A percentile compares a stretch with the other conserved stretches of the same genome.
phyloP scores from a whole-genome alignment of 2,797 vertebrate genomes.

The Fratercula arctica region DNA sequence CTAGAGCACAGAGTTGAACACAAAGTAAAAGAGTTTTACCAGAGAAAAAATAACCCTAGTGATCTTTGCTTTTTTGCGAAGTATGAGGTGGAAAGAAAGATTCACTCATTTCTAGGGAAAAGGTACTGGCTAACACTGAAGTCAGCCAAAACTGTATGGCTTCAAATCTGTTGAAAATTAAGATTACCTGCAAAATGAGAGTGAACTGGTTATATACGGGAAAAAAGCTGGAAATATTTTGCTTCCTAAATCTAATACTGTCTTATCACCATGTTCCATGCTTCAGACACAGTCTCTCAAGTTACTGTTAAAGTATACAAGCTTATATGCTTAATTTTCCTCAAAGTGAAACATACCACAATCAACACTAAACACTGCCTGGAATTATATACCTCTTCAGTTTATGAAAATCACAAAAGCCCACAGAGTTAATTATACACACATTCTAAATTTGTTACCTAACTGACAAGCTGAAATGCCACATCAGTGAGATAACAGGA shows the following conservation, averaged over 20 bases:
- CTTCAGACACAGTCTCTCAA: neutral
- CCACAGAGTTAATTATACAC: neutral
- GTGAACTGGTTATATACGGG: neutral
- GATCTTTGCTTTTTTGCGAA: neutral
- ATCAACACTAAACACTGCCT: neutral
- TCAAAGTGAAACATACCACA: neutral
- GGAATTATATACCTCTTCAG: neutral
- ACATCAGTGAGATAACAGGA: neutral
- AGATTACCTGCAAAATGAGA: neutral
- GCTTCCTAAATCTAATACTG: neutral
- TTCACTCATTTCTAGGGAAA: neutral
- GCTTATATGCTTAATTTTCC: neutral
- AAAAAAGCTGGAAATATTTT: neutral
- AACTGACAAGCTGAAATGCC: neutral
- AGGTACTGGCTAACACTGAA: neutral
- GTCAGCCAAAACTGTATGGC: neutral
- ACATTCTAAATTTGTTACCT: neutral
- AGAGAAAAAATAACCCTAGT: neutral
- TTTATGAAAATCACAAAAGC: neutral
- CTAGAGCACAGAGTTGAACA: neutral
- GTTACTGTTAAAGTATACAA: neutral
- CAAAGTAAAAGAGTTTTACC: neutral
- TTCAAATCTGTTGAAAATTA: neutral
- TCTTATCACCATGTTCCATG: too few species aligned
- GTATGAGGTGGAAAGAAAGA: neutral